Conservation (phyloP, 2,797 vertebrate genomes). For the Myiothlypis chrysogaster region DNA sequence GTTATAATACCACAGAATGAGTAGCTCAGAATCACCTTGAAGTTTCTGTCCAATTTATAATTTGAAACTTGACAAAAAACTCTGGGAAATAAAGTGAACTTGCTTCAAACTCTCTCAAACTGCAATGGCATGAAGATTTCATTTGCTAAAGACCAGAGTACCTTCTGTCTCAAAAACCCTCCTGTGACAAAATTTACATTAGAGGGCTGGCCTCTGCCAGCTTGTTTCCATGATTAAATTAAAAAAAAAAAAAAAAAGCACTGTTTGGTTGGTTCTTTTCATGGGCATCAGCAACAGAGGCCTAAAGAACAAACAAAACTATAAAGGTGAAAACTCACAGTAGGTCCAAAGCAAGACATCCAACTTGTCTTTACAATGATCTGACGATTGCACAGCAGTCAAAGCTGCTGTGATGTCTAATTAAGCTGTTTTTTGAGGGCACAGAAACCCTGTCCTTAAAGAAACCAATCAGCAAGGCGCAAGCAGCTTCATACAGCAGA, state of each 20-base stretch:
- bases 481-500: background rate
- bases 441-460: background rate
- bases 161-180: background rate
- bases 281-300: background rate
- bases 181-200: background rate
- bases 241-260: rapidly evolving
- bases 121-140: background rate
- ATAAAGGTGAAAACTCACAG: background rate
- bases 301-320: background rate
- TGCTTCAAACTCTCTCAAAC: background rate
- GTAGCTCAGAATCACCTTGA: background rate
- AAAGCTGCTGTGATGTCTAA: background rate
- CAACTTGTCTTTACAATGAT: background rate
- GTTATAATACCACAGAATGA: background rate
- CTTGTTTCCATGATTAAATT: background rate
- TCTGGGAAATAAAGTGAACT: background rate
- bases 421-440: rapidly evolving
- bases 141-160: background rate
- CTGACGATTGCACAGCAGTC: background rate
- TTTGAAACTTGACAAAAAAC: rapidly evolving
- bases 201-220: background rate
- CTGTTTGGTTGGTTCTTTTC: background rate
- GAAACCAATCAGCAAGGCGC: background rate
- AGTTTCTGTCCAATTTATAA: background rate
- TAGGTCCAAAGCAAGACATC: background rate